These are phyloP conservation scores for Epinephelus awoara DNA, from an alignment of 2,797 vertebrate genomes.

Conservation along the genomic window DNA sequence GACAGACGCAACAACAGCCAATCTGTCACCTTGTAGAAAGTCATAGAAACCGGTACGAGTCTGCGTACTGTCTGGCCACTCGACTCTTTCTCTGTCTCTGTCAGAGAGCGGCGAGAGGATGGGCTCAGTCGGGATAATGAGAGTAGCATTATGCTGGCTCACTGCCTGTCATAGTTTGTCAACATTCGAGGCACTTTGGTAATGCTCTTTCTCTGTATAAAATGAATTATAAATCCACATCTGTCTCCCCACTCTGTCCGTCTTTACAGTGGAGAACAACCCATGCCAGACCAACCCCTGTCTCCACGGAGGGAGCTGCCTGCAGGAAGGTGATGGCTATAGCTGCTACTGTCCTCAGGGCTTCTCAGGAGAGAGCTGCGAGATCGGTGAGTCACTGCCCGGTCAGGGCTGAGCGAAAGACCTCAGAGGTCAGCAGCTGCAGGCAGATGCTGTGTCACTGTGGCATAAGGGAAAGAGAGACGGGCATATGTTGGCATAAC, in stretches of 20 bases:
- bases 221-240: conserved; percentile 40
- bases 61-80: conserved; percentile 7
- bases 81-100: conserved; percentile 36
- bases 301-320: conserved; percentile 93
- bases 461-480: conserved; percentile 26
- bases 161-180: conserved; percentile 40
- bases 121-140: conserved; percentile 25
- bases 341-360: conserved; percentile 94
- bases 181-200: conserved; percentile 26
- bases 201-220: conserved; percentile 34
- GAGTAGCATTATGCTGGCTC: conserved; percentile 3
- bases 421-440: conserved; percentile 62
- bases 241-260: conserved; percentile 11
- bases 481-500: conserved; percentile 50
- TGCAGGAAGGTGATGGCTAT: conserved; percentile 88
- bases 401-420: conserved; percentile 37
- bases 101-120: conserved; percentile 60
- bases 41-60: conserved; percentile 47
- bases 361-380: conserved; percentile 96
- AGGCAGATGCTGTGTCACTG: conserved; percentile 35
- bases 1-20: conserved; percentile 59
- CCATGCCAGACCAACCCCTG: conserved; percentile 95
- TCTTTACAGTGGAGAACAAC: conserved; percentile 82
- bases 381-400: conserved; percentile 90
- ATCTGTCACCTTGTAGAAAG: conserved; percentile 71